Base-by-base conservation (phyloP, 2,888 invertebrate genomes). In the Rugalucina vietnamica region DNA sequence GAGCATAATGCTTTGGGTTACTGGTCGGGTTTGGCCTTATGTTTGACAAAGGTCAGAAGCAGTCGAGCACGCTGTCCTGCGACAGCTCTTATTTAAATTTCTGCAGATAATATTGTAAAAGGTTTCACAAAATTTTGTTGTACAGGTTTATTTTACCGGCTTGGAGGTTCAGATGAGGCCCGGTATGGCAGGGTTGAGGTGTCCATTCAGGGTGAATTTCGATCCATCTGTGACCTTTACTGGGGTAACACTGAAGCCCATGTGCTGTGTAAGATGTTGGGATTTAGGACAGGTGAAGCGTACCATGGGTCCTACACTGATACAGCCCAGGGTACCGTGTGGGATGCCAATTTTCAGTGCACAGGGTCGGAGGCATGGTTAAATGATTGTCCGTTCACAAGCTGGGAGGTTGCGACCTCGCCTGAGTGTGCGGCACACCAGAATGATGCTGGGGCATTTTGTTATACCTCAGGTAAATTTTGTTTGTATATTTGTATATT, bases 191-290 rank as follows among this genome's bases (percentile, higher is more conserved):
- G 91, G 10, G 95, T 97, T 10, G 97, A 97, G 95, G 96, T 97
- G 0, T 96, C 96, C 95, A 96, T 97, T 96, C 93, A 94, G 82
- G 94, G 95, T 80, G 97, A 96, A 1, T 97, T 97, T 96, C 97
- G 97, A 0, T 96, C 96, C 84, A 96, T 97, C 8, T 97, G 97
- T 93, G 97, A 97, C 91, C 97, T 97, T 88, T 96, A 96, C 89
- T 97, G 97, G 92, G 96, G 96, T 21, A 93, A 97, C 85, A 95
- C 95, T 32, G 96, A 97, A 89, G 97, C 97, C 0, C 95, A 96
- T 90, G 97, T 97, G 0, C 75, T 91, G 29, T 91, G 91, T 85
- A 89, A 84, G 24, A 88, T 89, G 78, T 75, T 91, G 37, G 87
- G 86, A 39, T 92, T 85, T 69, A 78, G 85, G 12, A 88, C 85